Evolutionary conservation across 2,888 invertebrate genomes (phyloP), one percentile per base, ranked within the genome.

Genomic region (Empis stercorea): DNA sequence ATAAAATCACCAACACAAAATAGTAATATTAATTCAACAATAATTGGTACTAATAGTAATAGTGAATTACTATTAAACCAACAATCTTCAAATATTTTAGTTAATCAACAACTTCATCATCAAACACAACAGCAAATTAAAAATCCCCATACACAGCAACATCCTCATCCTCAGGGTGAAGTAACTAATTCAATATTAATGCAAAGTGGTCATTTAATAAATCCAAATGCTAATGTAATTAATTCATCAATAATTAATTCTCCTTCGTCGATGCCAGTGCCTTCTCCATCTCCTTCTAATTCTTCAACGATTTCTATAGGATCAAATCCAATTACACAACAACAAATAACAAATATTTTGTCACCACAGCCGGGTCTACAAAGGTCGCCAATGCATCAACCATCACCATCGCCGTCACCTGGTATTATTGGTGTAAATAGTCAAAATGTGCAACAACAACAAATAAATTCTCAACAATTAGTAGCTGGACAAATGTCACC

Each of bases 241-340:
- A 48, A 47, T 45, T 30, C 43, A 43, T 36, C 41, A 50, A 43
- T 46, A 38, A 47, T 45, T 16, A 48, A 48, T 45, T 30, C 43
- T 43, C 37, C 41, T 48, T 48, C 56, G 49, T 56, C 55, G 48
- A 54, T 55, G 23, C 56, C 56, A 53, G 57, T 64, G 57, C 46
- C 42, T 34, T 34, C 34, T n/a, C 56, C 56, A 53, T 56, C 64
- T 57, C 46, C 42, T 34, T 34, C 34, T 4, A 13, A 13, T n/a
- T 63, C 65, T 23, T 59, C 63, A 48, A 48, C 50, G 49, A 52
- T 50, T 48, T 50, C 52, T 27, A 50, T 50, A 50, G 48, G 48
- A 30, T 36, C 48, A 34, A 50, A 30, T 20, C 36, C 44, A 37
- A 44, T 42, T 43, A 13, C 14, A 10, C n/a, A n/a, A 23, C 42